Evolutionary conservation across 1,140 invertebrate genomes (phyloP), one percentile per base, ranked within the genome.

Genomic region (Drosophila pectinifera): DNA sequence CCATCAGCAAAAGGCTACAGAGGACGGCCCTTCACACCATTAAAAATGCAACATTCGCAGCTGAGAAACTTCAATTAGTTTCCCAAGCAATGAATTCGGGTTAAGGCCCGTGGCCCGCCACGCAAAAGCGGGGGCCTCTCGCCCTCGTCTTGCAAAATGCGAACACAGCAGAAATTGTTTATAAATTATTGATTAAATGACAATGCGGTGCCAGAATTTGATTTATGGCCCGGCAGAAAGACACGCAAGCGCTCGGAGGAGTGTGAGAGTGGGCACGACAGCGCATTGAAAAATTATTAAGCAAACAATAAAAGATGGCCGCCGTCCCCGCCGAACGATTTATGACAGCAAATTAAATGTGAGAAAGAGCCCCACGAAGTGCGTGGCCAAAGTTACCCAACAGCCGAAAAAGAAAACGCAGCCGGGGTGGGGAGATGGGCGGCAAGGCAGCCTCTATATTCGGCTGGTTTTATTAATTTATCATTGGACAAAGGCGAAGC

Each of bases 111-210:
- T 56, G 41, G 45, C 22, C 56, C 49, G 42, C 64, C 34, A 70
- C 63, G 65, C 64, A 70, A 72, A 61, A 73, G n/a, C 43, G 46
- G 38, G 45, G 69, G 45, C 34, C 39, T 45, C 41, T 20, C 24
- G 48, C 11, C 42, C 49, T 41, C 39, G 31, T 69, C 62, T 67
- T 11, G 65, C 48, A 56, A 49, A 88, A 62, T 34, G 46, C 59
- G 36, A 78, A 82, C 38, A 45, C 31, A 41, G 28, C 43, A 51
- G 39, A 58, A 61, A 84, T 72, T 89, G 80, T 89, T 80, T 78
- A 90, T 81, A 83, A 85, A 89, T 81, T 85, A 91, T 91, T 91
- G 83, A 91, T 91, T 91, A 91, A 91, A 85, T 91, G 84, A 79
- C 89, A 84, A 88, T 80, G 75, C 78, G 75, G 73, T 91, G 89